Conservation (phyloP, 2,113 vertebrate genomes). For the Phalacrocorax carbo region DNA sequence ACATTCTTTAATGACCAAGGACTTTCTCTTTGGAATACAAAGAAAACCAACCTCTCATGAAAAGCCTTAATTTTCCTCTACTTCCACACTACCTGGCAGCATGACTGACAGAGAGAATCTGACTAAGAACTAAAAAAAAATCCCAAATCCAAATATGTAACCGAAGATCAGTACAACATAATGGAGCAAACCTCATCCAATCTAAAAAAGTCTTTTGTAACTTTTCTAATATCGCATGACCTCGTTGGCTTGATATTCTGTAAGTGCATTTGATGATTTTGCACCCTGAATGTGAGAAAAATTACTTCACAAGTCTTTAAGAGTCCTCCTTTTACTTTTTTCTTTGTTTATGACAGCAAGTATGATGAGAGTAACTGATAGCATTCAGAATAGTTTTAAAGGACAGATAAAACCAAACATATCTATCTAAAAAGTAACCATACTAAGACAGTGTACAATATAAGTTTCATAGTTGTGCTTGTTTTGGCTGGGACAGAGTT, state of each 20-base stretch:
- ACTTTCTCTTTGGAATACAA: neutral
- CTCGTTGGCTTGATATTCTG: neutral
- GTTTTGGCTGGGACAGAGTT: too few species aligned
- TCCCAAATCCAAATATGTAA: neutral
- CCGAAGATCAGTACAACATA: neutral
- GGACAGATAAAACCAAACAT: neutral
- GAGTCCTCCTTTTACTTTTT: neutral
- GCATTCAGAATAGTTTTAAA: neutral
- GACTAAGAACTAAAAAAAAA: neutral
- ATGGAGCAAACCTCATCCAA: neutral
- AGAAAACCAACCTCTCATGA: neutral
- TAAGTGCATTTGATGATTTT: neutral
- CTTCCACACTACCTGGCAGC: neutral
- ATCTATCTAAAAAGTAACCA: neutral
- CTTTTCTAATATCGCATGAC: neutral
- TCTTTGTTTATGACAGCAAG: neutral
- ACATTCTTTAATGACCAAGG: neutral
- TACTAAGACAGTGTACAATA: neutral
- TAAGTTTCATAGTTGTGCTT: neutral
- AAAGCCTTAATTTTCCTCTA: neutral
- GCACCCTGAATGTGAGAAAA: neutral
- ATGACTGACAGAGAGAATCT: fast-evolving
- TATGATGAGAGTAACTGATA: neutral
- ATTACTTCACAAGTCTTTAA: neutral
- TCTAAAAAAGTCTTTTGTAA: neutral